Percentiles rank a stretch among this genome's conserved stretches.
These are phyloP conservation scores for Bemisia tabaci DNA, from an alignment of 1,140 invertebrate genomes.

Conservation along the genomic window DNA sequence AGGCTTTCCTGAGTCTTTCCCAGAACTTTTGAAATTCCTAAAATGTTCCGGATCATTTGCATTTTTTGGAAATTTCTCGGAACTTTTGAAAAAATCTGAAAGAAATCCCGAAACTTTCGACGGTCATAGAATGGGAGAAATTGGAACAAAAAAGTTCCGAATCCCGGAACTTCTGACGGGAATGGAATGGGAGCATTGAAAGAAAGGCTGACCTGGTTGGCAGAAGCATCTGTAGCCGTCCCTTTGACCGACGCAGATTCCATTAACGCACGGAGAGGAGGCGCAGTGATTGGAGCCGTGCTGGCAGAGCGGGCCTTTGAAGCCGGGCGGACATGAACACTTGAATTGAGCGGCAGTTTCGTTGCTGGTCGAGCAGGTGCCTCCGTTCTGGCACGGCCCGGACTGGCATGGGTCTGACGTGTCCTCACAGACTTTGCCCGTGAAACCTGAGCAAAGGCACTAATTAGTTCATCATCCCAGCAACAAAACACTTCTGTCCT, in stretches of 20 bases:
- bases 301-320: constrained; percentile 39
- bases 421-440: constrained; percentile 81
- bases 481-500: too few relatives aligned
- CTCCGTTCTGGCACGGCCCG: constrained; percentile 87
- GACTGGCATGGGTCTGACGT: constrained; percentile 89
- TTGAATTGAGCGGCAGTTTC: constrained; percentile 81
- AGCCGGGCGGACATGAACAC: constrained; percentile 71
- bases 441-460: constrained; percentile 27
- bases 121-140: too few relatives aligned
- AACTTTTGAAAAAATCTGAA: too few relatives aligned
- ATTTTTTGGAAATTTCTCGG: too few relatives aligned
- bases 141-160: too few relatives aligned
- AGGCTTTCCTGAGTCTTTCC: too few relatives aligned
- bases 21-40: too few relatives aligned
- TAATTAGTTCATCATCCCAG: too few relatives aligned
- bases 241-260: constrained; percentile 33
- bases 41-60: too few relatives aligned
- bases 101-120: too few relatives aligned
- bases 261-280: constrained; percentile 33
- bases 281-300: constrained; percentile 35
- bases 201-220: constrained; percentile 27
- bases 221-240: constrained; percentile 34
- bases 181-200: background rate
- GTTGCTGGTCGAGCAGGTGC: constrained; percentile 50
- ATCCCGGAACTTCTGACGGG: too few relatives aligned